phyloP scores from a whole-genome alignment of 2,113 vertebrate species.

The Kryptolebias marmoratus region DNA sequence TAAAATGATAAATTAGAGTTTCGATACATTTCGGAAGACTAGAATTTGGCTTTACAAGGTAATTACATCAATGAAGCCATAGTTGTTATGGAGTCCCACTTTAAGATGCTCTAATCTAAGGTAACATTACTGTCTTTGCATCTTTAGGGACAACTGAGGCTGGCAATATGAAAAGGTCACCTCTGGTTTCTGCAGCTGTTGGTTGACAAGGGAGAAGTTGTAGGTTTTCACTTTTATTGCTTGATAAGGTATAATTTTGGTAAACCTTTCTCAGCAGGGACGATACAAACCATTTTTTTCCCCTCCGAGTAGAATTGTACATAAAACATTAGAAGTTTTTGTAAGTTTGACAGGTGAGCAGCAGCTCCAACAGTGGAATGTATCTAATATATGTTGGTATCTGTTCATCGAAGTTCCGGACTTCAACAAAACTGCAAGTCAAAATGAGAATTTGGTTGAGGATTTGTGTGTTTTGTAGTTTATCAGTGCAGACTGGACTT shows the following conservation, averaged over 20 bases:
- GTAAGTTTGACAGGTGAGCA: too few species aligned
- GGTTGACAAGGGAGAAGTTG: background rate
- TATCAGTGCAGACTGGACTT: background rate
- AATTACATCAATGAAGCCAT: constrained; percentile 7
- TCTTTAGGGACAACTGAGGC: too few species aligned
- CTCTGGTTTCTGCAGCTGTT: too few species aligned
- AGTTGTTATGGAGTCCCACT: constrained; percentile 5
- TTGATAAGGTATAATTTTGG: background rate
- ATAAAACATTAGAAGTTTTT: too few species aligned
- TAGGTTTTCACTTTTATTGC: background rate
- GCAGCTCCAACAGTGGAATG: too few species aligned
- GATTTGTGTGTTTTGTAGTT: background rate
- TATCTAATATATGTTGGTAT: too few species aligned
- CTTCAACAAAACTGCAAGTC: too few species aligned
- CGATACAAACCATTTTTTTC: background rate
- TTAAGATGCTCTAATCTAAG: constrained; percentile 11
- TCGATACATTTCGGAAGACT: constrained; percentile 53
- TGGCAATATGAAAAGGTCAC: too few species aligned
- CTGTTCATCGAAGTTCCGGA: too few species aligned
- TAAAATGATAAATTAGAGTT: constrained; percentile 43
- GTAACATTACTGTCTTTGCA: constrained; percentile 20
- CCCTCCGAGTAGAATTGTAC: too few species aligned
- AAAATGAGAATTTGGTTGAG: too few species aligned
- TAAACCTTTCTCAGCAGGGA: background rate
- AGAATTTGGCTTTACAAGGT: constrained; percentile 23